phyloP scores from a whole-genome alignment of 2,113 vertebrate species.

The Ranitomeya imitator region DNA sequence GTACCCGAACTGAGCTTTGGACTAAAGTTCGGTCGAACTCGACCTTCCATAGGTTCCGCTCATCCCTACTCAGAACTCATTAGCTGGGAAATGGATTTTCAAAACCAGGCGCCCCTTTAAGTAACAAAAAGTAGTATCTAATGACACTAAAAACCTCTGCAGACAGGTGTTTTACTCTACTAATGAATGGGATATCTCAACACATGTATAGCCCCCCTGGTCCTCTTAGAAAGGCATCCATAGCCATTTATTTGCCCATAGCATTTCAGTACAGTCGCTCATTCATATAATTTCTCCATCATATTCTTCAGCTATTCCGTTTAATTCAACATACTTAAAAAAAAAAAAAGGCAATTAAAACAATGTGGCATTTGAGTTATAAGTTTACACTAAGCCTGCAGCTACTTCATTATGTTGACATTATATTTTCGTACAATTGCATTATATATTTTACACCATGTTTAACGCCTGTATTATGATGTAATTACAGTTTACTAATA shows the following conservation, averaged over 20 bases:
- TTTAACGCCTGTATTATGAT: constrained; percentile 38
- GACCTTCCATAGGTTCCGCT: too few relatives aligned
- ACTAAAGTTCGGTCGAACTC: too few relatives aligned
- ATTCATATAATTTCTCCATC: background rate
- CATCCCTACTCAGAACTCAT: too few relatives aligned
- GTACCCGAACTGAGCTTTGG: too few relatives aligned
- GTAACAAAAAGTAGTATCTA: background rate
- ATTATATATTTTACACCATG: constrained; percentile 3
- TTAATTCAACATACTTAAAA: background rate
- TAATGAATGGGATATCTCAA: background rate
- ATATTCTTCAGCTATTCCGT: background rate
- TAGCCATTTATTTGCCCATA: background rate
- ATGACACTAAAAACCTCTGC: background rate
- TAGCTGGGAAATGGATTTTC: background rate
- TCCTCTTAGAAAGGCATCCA: background rate
- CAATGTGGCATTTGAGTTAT: constrained; percentile 20
- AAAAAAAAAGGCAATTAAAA: background rate
- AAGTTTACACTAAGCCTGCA: constrained; percentile 24
- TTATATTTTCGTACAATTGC: background rate
- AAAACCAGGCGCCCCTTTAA: background rate
- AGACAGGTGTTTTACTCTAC: background rate
- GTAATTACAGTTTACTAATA: constrained; percentile 48
- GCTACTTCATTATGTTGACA: background rate
- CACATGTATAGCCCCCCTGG: background rate
- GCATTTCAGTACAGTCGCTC: background rate